A percentile compares a stretch with the other conserved stretches of the same genome.
phyloP scores from a whole-genome alignment of 2,113 vertebrate genomes.

The Syrrhaptes paradoxus region DNA sequence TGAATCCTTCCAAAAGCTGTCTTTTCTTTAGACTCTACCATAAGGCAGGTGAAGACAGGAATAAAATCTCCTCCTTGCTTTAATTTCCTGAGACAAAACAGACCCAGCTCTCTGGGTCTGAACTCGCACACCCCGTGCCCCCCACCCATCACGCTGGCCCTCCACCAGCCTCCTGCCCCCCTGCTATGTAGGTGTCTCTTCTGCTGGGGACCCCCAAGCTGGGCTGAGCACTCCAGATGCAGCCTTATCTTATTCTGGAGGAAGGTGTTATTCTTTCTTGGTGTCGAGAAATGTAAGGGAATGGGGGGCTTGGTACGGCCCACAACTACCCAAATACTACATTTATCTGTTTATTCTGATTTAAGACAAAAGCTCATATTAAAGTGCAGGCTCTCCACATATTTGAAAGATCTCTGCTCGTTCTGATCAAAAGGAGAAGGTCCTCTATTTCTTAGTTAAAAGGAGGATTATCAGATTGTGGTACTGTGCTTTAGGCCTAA shows the following conservation, averaged over 20 bases:
- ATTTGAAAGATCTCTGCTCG: not conserved
- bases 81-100: not conserved
- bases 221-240: not conserved
- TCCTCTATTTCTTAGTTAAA: not conserved
- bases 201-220: not conserved
- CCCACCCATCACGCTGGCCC: not conserved
- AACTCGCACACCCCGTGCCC: not conserved
- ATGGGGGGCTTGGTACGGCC: not conserved
- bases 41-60: not conserved
- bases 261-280: not conserved
- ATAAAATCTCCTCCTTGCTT: not conserved
- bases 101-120: not conserved
- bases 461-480: not conserved
- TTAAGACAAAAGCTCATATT: not conserved
- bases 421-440: not conserved
- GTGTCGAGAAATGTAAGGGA: not conserved
- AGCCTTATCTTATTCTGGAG: not conserved
- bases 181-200: not conserved
- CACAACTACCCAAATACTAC: not conserved
- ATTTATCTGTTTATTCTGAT: not conserved
- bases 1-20: not conserved
- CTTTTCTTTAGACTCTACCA: not conserved
- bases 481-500: not conserved
- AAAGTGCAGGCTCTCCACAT: not conserved
- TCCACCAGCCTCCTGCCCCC: not conserved